Evolutionary conservation across 2,113 vertebrate species (phyloP).

Genomic region (Oryzias celebensis): DNA sequence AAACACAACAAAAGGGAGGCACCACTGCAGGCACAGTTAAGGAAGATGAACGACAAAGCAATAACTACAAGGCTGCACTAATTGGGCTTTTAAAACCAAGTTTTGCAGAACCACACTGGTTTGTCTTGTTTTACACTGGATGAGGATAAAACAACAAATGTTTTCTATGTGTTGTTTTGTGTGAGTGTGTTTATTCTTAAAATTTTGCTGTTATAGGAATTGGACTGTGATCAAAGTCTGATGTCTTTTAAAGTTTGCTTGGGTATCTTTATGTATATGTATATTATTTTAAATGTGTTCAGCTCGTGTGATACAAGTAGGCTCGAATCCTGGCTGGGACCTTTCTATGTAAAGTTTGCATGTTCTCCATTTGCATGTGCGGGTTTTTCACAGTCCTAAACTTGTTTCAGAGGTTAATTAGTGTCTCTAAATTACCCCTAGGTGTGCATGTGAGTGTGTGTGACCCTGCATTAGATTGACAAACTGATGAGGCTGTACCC

Average conservation of each 20-base stretch:
- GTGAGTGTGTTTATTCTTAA: constrained; percentile 22
- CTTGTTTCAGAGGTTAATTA: no score
- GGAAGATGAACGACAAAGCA: constrained; percentile 68
- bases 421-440: no score
- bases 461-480: no score
- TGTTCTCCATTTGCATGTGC: no score
- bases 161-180: constrained; percentile 48
- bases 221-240: constrained; percentile 1
- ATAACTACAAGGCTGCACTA: constrained; percentile 67
- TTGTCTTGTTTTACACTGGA: constrained; percentile 48
- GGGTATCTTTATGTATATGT: background rate
- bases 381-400: no score
- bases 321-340: no score
- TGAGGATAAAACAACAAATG: constrained; percentile 48
- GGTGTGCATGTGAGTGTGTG: no score
- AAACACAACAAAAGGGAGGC: constrained; percentile 25
- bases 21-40: constrained; percentile 32
- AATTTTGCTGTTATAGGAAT: constrained; percentile 3
- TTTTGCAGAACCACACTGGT: constrained; percentile 39
- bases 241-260: constrained; percentile 21
- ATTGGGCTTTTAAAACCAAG: constrained; percentile 71
- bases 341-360: no score
- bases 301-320: no score
- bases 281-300: no score
- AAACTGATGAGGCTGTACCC: no score